Evolutionary conservation across 2,113 vertebrate genomes (phyloP), one percentile per base, ranked within the genome.

Genomic region (Leptosomus discolor): DNA sequence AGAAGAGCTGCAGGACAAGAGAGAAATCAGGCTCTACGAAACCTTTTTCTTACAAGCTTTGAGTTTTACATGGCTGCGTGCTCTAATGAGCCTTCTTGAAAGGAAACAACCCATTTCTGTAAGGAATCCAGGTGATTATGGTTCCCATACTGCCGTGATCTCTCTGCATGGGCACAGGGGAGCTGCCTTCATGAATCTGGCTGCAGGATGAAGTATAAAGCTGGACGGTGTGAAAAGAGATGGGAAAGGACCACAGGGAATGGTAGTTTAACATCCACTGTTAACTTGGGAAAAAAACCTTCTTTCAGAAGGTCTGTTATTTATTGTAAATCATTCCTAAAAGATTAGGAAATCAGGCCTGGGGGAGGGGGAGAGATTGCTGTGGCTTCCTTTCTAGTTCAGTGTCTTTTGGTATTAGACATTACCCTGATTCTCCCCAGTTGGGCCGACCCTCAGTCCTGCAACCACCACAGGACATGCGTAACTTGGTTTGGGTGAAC

Each of bases 271-370:
- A 95, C 32, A 75, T 73, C 69, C 37, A 76, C 84, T 79, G 65
- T 75, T 92, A 95, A 73, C 57, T 91, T 85, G 60, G 37, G 36
- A 5, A 58, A 51, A 75, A 92, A 88, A 23, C 9, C 50, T 92
- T 86, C 56, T 91, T 75, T 94, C 84, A 89, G 53, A 92, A 82
- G 85, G 39, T 68, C 84, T 96, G 95, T 90, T 61, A 92, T 85
- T 93, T 92, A 91, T 92, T 92, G 58, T 91, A 93, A 94, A 92
- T 92, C 77, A 95, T 95, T 94, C 87, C 89, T 90, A 92, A 92
- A 89, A 87, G 81, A 90, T 96, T 94, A 95, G 77, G 90, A 95
- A 95, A 96, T 91, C 69, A 48, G 70, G 73, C 81, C 61, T 82
- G 90, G 69, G 51, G 87, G 84, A 91, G 74, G 89, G 50, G 70